Base-by-base conservation (phyloP, 2,888 invertebrate species). In the Caenorhabditis imperialis region DNA sequence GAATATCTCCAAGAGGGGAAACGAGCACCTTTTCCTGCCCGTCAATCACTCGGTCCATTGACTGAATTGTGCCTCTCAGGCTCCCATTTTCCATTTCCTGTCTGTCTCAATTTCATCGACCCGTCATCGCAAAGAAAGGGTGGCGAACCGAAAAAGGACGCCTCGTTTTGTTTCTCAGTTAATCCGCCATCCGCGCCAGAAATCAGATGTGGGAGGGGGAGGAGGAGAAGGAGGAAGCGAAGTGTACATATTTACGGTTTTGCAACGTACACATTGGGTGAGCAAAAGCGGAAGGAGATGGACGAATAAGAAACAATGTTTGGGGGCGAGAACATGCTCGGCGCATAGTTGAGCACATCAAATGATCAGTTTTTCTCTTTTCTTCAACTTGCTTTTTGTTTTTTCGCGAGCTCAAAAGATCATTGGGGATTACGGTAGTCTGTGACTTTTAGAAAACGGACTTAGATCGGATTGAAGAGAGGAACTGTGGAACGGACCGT, bases 241-340 rank as follows among this genome's bases (percentile, higher is more conserved):
- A 48, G 54, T 42, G 38, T 65, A 54, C 54, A 54, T 65, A 33
- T 50, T 57, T 65, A 65, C 57, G 65, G 65, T 55, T 65, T 65
- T 65, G 62, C 62, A 54, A 63, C 61, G 61, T 51, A 51, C 42
- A 51, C 63, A 65, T 44, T 37, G 25, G 55, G 20, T 30, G 44
- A 45, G 30, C 30, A 30, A 30, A 30, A 30, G 18, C 22, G 42
- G n/a, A 51, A 22, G 22, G 16, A 33, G 47, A 58, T 58, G 47
- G 47, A 45, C 45, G 23, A 18, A 27, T 5, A 42, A 65, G 65
- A 65, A 65, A 65, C 57, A 65, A 53, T 47, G 22, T 45, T 38
- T 23, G 62, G 33, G 40, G 55, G 63, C 47, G 63, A 63, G 54
- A 63, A 63, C 16, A 30, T n/a, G n/a, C n/a, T n/a, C n/a, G n/a